Conservation (phyloP, 2,888 invertebrate genomes). For the Onchidella celtica region DNA sequence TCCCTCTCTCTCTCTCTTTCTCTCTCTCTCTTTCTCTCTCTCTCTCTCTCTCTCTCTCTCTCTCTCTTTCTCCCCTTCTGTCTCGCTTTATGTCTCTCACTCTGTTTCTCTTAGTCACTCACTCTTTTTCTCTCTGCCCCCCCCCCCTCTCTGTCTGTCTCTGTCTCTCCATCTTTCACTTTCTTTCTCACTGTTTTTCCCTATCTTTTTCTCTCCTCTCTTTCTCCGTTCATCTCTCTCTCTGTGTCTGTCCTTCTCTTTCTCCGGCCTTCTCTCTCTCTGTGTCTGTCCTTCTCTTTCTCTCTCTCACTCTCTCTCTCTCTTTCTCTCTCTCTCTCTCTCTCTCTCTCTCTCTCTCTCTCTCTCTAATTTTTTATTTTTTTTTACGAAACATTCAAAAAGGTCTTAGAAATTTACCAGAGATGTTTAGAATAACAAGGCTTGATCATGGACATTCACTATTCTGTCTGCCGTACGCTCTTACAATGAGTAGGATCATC, state of each 20-base stretch:
- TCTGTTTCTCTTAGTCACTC: neutral
- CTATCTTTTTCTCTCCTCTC: neutral
- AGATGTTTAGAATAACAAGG: too few relatives aligned
- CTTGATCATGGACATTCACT: too few relatives aligned
- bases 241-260: neutral
- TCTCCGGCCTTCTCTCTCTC: neutral
- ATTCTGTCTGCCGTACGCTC: too few relatives aligned
- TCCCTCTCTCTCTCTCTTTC: neutral
- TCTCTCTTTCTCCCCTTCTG: neutral
- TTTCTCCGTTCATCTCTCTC: neutral
- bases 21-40: neutral
- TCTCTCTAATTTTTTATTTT: neutral
- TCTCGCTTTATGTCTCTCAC: constrained; percentile 2
- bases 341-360: neutral
- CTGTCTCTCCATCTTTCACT: neutral
- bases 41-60: neutral
- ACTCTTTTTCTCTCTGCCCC: neutral
- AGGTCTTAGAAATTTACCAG: too few relatives aligned
- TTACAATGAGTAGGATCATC: too few relatives aligned
- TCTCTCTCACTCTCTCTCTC: constrained; percentile 26
- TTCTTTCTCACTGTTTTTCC: neutral
- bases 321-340: neutral
- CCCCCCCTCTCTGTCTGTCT: neutral
- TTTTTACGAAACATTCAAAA: neutral
- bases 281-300: neutral